Evolutionary conservation across 2,888 invertebrate genomes (phyloP).

Genomic region (Nymphalis urticae): DNA sequence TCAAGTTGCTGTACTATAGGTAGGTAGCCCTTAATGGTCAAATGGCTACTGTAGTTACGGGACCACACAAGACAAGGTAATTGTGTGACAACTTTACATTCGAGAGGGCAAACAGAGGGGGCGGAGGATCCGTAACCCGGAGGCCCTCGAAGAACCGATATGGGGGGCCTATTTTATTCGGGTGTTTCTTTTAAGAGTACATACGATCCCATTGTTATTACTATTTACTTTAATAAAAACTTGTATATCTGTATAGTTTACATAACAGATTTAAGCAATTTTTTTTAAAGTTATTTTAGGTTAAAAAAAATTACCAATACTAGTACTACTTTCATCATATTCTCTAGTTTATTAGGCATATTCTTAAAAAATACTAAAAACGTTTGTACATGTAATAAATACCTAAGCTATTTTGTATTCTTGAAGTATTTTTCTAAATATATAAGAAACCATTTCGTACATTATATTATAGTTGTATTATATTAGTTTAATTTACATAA

Average conservation of each 20-base stretch:
- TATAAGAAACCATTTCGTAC: background rate
- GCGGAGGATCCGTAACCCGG: slow-evolving; percentile 60
- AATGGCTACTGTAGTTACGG: slow-evolving; percentile 38
- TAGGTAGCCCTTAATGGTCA: slow-evolving; percentile 24
- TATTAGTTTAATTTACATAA: slow-evolving; percentile 33
- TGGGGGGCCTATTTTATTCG: slow-evolving; percentile 48
- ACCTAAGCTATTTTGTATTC: too few species aligned
- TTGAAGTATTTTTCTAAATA: too few species aligned
- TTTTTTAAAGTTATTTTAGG: too few species aligned
- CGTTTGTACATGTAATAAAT: too few species aligned
- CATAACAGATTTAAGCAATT: too few species aligned
- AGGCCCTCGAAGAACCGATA: slow-evolving; percentile 48
- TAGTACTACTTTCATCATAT: too few species aligned
- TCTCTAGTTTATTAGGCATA: too few species aligned
- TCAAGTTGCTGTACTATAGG: too few species aligned
- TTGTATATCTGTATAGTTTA: too few species aligned
- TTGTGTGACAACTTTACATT: slow-evolving; percentile 65
- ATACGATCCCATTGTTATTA: background rate
- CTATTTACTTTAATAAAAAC: background rate
- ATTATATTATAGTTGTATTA: slow-evolving; percentile 1
- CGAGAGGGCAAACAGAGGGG: slow-evolving; percentile 65
- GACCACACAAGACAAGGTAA: slow-evolving; percentile 58
- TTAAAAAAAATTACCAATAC: too few species aligned
- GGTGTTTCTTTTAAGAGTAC: slow-evolving; percentile 12
- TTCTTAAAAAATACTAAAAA: too few species aligned